Base-by-base conservation (phyloP, 64 coral and sea anemone genomes). In the Catalaphyllia jardinei region DNA sequence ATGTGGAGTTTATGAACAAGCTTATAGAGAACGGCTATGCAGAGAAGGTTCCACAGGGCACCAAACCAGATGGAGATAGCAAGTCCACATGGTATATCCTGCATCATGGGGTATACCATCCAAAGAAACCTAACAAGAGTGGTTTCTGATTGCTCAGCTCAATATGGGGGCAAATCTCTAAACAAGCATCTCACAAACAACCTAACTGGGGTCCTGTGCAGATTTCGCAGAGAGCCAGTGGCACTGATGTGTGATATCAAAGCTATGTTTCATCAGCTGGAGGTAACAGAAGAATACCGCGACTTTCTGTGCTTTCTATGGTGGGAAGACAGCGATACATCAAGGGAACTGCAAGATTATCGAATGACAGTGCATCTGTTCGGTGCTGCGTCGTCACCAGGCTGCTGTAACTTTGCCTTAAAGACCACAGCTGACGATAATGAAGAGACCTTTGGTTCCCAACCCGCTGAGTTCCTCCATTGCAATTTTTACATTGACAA, bases 341-440 rank as follows among this genome's bases (percentile, higher is more conserved):
- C 91, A 18, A 63, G 71, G 54, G 65, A 82, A 15, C 91, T 76
- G 6, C 28, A 76, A 52, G 86, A 93, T 22, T 93, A 89, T 62
- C 65, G 86, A 76, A 93, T 93, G 91, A 88, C 91, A 1, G 85
- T 93, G 16, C 86, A 93, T 52, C 35, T 93, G 28, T 93, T 93
- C 75, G 91, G 91, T 10, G 85, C 91, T 2, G 39, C 91, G 18
- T 82, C 91, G 19, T 93, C 91, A 3, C 91, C 91, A 27, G 91
- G 86, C 2, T 93, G 86, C 72, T 27, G 77, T 0, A 93, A 87
- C 63, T 93, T 93, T 29, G 86, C 85, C 77, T 62, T 93, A 0
- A 93, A 64, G 72, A 71, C 75, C 22, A 67, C 91, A n/a, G 91
- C 91, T 3, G 54, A 88, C 22, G 91, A 93, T 49, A 59, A 60